Percentiles rank a stretch among this genome's conserved stretches.
These are phyloP conservation scores for Euplexia lucipara DNA, from an alignment of 2,888 invertebrate genomes.

Conservation along the genomic window DNA sequence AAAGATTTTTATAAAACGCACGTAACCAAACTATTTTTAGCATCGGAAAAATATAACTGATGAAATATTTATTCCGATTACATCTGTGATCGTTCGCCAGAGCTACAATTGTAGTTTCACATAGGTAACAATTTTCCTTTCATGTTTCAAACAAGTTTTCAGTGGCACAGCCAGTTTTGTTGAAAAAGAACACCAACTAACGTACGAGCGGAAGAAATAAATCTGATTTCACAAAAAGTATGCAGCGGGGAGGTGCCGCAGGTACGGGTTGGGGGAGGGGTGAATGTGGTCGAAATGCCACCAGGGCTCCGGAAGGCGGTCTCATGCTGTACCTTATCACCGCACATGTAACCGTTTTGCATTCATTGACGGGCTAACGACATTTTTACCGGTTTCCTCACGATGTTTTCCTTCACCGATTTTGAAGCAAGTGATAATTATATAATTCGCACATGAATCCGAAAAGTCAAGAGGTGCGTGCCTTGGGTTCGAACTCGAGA, in stretches of 20 bases:
- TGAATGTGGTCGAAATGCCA: constrained; percentile 68
- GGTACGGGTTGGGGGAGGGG: constrained; percentile 30
- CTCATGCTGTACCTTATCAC: constrained; percentile 65
- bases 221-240: constrained; percentile 75
- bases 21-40: constrained; percentile 48
- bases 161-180: constrained; percentile 44
- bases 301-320: constrained; percentile 66
- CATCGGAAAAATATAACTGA: constrained; percentile 58
- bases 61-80: constrained; percentile 66
- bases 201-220: constrained; percentile 77
- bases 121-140: constrained; percentile 53
- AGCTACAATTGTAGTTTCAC: constrained; percentile 39
- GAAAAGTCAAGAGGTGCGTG: too few species aligned
- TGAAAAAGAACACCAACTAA: constrained; percentile 65
- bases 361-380: constrained; percentile 67
- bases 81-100: constrained; percentile 57
- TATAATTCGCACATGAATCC: too few species aligned
- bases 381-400: too few species aligned
- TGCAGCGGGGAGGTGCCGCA: constrained; percentile 62
- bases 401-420: too few species aligned
- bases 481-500: too few species aligned
- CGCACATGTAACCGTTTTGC: constrained; percentile 60
- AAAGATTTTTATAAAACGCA: constrained; percentile 43
- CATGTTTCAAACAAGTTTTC: constrained; percentile 60
- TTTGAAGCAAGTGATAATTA: too few species aligned